Evolutionary conservation across 2,797 vertebrate species (phyloP).

Genomic region (Chrosomus eos): DNA sequence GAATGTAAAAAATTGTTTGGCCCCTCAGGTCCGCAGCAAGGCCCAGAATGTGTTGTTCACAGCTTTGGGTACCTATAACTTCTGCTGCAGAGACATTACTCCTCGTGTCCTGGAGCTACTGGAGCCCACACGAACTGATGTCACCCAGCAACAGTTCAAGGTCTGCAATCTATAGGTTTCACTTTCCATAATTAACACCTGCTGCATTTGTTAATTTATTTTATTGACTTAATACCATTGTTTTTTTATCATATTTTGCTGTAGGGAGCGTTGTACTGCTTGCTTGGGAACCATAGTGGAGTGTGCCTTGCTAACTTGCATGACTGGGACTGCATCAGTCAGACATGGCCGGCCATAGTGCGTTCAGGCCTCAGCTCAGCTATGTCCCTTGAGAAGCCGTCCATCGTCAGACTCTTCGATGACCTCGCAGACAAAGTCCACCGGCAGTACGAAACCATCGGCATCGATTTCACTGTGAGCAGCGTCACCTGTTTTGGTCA

Average conservation of each 20-base stretch:
- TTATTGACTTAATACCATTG: neutral
- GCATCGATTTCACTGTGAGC: constrained; percentile 91
- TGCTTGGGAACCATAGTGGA: constrained; percentile 87
- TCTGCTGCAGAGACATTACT: constrained; percentile 94
- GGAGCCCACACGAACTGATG: constrained; percentile 78
- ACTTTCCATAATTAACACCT: neutral
- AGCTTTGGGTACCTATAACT: constrained; percentile 90
- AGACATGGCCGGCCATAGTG: constrained; percentile 93
- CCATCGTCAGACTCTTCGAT: constrained; percentile 91
- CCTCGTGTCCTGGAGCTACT: constrained; percentile 89
- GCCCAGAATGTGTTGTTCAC: constrained; percentile 91
- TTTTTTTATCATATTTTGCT: constrained; percentile 1
- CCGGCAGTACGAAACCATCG: constrained; percentile 93
- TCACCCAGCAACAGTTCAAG: constrained; percentile 95
- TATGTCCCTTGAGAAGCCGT: constrained; percentile 92
- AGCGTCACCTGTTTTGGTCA: neutral
- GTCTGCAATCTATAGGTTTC: constrained; percentile 64
- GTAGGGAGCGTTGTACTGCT: constrained; percentile 95
- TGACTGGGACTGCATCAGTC: constrained; percentile 93
- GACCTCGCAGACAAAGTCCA: constrained; percentile 94
- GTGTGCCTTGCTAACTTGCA: constrained; percentile 86
- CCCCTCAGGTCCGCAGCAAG: constrained; percentile 88
- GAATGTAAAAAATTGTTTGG: too few species aligned
- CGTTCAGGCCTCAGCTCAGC: constrained; percentile 90
- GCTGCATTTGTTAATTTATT: neutral